Evolutionary conservation across 2,888 invertebrate species (phyloP), one percentile per base, ranked within the genome.

Genomic region (Drosophila macrospina): DNA sequence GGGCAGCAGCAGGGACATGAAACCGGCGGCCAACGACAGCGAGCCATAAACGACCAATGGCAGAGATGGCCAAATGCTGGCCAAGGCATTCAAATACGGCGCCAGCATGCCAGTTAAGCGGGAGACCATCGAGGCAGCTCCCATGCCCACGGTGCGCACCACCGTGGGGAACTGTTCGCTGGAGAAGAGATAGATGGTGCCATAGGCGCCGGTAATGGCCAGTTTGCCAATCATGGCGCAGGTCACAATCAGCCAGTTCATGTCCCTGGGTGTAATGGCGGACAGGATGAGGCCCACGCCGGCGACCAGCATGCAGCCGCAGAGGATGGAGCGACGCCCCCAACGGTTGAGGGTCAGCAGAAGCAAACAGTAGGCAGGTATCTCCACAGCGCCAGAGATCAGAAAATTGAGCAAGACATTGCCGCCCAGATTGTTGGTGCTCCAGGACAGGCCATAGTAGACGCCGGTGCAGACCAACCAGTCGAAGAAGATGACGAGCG

Each of bases 121-220:
- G 0, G 98, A 98, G 64, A 96, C 95, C 93, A 97, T 97, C 0
- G 97, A 98, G 26, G 97, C 95, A 8, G 96, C 94, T 0, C 98
- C 98, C 56, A 98, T 95, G 0, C 97, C 98, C 37, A 97, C 95
- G 90, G 97, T 98, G 52, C 98, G 93, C 41, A 96, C 94, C 13
- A 95, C 95, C 6, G 96, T 96, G 13, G 96, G 96, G 83, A 95
- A 96, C 89, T 95, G 95, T 91, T 96, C 96, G 1, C 95, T 95
- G 0, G 95, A 95, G 88, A 95, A 95, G 48, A 96, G 94, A 81
- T 96, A 96, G 42, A 96, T 93, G 0, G 95, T 95, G 41, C 95
- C 96, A 80, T 96, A 96, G 24, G 95, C 95, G 0, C 95, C 94
- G 1, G 96, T 95, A 55, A 96, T 95, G 41, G 95, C 94, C 74